These are phyloP conservation scores for Petrocephalus microphthalmus DNA, from an alignment of 2,113 vertebrate genomes.

Conservation along the genomic window DNA sequence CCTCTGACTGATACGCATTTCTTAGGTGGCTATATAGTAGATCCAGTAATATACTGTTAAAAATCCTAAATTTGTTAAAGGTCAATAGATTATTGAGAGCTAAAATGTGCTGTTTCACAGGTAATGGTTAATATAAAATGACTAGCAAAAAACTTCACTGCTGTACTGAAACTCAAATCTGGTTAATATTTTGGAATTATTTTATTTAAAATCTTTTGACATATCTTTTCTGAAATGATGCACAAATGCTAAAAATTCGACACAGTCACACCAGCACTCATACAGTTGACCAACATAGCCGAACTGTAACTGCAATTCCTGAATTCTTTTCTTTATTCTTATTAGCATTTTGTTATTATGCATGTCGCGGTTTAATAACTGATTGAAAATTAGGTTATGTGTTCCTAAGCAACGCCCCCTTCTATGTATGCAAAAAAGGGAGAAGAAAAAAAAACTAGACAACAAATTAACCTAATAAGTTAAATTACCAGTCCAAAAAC, in stretches of 20 bases:
- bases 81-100: background rate
- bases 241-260: background rate
- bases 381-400: background rate
- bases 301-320: background rate
- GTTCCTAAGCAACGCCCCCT: background rate
- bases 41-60: background rate
- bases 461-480: background rate
- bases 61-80: background rate
- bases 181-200: background rate
- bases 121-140: background rate
- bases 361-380: background rate
- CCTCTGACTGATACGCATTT: background rate
- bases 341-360: background rate
- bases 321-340: background rate
- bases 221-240: background rate
- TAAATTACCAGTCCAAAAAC: background rate
- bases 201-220: too few species aligned
- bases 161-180: background rate
- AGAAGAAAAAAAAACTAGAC: background rate
- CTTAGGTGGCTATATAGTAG: background rate
- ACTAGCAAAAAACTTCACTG: background rate
- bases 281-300: background rate
- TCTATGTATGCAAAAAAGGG: background rate
- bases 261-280: background rate
- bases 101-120: background rate